Evolutionary conservation across 2,797 vertebrate species (phyloP), one percentile per base, ranked within the genome.

Genomic region (Clarias pachynema): DNA sequence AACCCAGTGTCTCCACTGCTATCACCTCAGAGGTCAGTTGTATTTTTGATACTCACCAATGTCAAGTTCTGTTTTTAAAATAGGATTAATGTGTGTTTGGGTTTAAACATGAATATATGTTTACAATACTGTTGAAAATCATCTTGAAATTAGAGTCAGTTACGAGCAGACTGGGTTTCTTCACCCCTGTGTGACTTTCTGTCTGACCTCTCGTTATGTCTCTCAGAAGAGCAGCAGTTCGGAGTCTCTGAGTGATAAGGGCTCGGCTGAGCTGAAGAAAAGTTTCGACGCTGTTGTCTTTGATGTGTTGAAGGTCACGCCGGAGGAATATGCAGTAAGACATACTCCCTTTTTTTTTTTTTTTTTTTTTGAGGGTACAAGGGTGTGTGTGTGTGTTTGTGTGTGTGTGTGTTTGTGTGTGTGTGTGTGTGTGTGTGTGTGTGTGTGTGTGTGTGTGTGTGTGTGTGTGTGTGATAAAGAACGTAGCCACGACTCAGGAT

Each of bases 241-340:
- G 0, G 98, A 99, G 89, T 99, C 98, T 77, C 94, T 99, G 93
- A 98, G 98, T 91, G 98, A 99, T 85, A 98, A 96, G 90, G 97
- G 95, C 83, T 97, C 97, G 31, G 94, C 95, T 29, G 98, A 99
- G 89, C 91, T 98, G 92, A 99, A 98, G 96, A 99, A 99, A 93
- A 99, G 98, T 92, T 99, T 99, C 89, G 98, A 99, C 90, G 98
- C 98, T 0, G 98, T 99, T 85, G 98, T 99, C 16, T 99, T 99
- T 83, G 98, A 99, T 82, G 96, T 99, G 89, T 95, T 99, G 63
- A 99, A 97, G 94, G 98, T 99, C 89, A 99, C 98, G 4, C 98
- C 98, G 9, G 98, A 99, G 91, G 98, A 99, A 94, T 99, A 99
- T 96, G 98, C 98, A 84, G 98, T 99, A 95, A 97, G 97, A 92